Evolutionary conservation across 2,888 invertebrate genomes (phyloP).

Genomic region (Amblyjoppa proteus): DNA sequence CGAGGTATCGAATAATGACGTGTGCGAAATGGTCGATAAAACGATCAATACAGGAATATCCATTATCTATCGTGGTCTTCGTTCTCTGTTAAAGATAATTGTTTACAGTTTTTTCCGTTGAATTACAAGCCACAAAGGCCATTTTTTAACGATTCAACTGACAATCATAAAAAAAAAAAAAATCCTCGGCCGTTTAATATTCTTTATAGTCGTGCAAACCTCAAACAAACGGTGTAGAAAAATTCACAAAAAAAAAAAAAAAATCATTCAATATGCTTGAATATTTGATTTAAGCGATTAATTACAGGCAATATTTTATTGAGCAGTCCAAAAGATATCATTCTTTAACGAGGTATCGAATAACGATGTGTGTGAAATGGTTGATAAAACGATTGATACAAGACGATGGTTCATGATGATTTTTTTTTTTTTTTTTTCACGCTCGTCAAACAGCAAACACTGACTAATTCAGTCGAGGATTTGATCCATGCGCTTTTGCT

Average conservation of each 20-base stretch:
- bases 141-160: not conserved
- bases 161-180: not conserved
- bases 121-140: not conserved
- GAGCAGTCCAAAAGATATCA: not conserved
- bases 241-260: not conserved
- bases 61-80: constrained; percentile 25
- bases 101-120: not conserved
- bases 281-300: too few relatives aligned
- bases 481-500: constrained; percentile 21
- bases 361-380: not conserved
- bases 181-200: not conserved
- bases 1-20: not conserved
- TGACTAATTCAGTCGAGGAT: constrained; percentile 27
- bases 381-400: not conserved
- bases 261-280: not conserved
- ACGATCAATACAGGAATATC: not conserved
- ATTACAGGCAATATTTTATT: not conserved
- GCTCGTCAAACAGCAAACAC: not conserved
- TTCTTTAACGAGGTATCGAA: not conserved
- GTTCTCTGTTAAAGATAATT: constrained; percentile 6
- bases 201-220: not conserved
- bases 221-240: not conserved
- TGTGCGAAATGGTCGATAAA: not conserved
- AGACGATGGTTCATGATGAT: not conserved
- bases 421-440: not conserved